Base-by-base conservation (phyloP, 2,797 vertebrate genomes). In the Trematomus bernacchii region DNA sequence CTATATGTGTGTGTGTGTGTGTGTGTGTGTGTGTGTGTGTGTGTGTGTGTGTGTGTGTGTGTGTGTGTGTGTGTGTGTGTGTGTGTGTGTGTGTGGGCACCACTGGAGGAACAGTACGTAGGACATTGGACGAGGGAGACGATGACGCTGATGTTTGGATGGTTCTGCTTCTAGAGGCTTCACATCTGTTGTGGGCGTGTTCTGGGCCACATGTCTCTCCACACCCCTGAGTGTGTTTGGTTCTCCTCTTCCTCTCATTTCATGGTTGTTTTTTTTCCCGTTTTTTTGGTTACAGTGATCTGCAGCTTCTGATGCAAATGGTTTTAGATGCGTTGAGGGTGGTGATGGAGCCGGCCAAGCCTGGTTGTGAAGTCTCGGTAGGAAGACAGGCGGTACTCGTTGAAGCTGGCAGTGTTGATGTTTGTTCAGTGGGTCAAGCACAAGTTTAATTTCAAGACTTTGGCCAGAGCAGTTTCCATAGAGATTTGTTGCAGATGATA, bases 361-460 rank as follows among this genome's bases (percentile, higher is more conserved):
- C 48, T 51, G 55, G 48, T 65, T 85, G 60, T 69, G 63, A 64
- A 37, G 78, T 6, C 23, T 71, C 52, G 74, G 73, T 60, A 83
- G 85, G 88, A 89, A 82, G 87, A 87, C 84, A 61, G 78, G 64
- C 14, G 62, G 75, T 76, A 54, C 72, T 30, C 33, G 77, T 52
- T 59, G 33, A 62, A 44, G 71, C 66, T 85, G 89, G 90, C 84
- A 89, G 87, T 89, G 84, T 65, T 73, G 82, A 47, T 9, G 55
- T 69, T 51, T 48, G 51, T 9, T 51, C 50, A 63, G 46, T 10
- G 43, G 44, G 44, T 71, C 66, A 30, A 58, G 50, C 66, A 50
- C 77, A 44, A 59, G 55, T 75, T 72, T 64, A 66, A 66, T 51
- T 73, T 61, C 60, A 42, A 62, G 74, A 78, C 60, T 76, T 61